Percentiles rank a stretch among this genome's conserved stretches.
Evolutionary conservation across 2,888 invertebrate genomes (phyloP).

Genomic region (Yponomeuta cagnagella): DNA sequence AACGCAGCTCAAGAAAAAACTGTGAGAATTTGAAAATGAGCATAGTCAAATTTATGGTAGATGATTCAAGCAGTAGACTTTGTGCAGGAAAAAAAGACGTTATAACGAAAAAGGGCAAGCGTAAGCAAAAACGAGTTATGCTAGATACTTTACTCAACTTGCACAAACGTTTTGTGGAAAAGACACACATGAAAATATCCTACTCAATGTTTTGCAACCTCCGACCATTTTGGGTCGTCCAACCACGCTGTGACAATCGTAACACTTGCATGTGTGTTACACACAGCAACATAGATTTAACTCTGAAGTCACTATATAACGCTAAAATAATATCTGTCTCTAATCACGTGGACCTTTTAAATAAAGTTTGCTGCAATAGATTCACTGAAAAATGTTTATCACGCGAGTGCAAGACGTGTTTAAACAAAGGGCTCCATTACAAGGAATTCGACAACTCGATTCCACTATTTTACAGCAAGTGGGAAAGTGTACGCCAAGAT

Average conservation of each 20-base stretch:
- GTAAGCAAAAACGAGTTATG: too few species aligned
- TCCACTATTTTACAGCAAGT: slow-evolving; percentile 17
- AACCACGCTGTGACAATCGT: not conserved
- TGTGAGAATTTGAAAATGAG: too few species aligned
- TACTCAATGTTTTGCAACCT: not conserved
- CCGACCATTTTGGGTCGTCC: slow-evolving; percentile 1
- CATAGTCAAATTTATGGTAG: too few species aligned
- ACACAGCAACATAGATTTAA: not conserved
- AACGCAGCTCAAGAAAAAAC: too few species aligned
- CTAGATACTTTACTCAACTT: too few species aligned
- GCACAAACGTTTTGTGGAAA: too few species aligned
- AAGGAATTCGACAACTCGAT: slow-evolving; percentile 19
- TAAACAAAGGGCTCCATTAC: slow-evolving; percentile 15
- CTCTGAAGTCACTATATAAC: not conserved
- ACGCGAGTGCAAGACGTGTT: slow-evolving; percentile 18
- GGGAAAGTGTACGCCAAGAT: slow-evolving; percentile 19
- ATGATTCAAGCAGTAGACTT: too few species aligned
- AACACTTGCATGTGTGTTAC: not conserved
- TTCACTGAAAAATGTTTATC: slow-evolving; percentile 18
- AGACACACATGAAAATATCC: not conserved
- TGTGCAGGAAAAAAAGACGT: too few species aligned
- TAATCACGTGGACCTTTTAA: too few species aligned
- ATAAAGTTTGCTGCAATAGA: too few species aligned
- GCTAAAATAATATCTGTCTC: not conserved
- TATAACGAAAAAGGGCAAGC: too few species aligned